A percentile compares a stretch with the other conserved stretches of the same genome.
Evolutionary conservation across 2,797 vertebrate species (phyloP).

Genomic region (Pogonophryne albipinna): DNA sequence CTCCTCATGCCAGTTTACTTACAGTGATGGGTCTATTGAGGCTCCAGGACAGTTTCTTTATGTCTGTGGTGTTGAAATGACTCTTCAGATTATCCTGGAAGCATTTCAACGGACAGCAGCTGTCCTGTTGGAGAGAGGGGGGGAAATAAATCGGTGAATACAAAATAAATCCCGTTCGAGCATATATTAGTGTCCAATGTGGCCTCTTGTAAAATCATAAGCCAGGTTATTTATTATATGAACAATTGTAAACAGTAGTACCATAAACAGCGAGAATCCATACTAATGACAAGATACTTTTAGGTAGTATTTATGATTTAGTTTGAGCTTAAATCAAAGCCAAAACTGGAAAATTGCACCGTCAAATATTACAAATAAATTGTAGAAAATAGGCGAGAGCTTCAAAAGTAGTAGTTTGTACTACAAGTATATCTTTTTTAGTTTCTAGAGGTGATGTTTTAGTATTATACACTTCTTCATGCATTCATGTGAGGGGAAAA

Average conservation of each 20-base stretch:
- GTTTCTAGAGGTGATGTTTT: background rate
- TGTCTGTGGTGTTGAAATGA: background rate
- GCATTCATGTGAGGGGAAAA: background rate
- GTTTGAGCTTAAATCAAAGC: no score
- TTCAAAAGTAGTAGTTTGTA: background rate
- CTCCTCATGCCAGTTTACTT: constrained; percentile 45
- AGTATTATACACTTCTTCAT: background rate
- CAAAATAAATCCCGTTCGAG: background rate
- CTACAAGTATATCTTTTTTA: no score
- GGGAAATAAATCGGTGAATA: background rate
- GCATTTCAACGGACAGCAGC: constrained; percentile 73
- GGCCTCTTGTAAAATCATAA: background rate
- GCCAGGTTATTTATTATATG: background rate
- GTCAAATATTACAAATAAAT: background rate
- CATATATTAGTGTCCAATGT: background rate
- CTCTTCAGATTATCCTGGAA: constrained; percentile 29
- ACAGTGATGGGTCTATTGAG: constrained; percentile 36
- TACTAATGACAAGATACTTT: no score
- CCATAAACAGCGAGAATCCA: background rate
- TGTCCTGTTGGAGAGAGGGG: constrained; percentile 58
- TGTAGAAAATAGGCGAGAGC: background rate
- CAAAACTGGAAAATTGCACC: no score
- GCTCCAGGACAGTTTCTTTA: constrained; percentile 28
- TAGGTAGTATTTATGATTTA: no score
- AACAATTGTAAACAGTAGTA: background rate